These are phyloP conservation scores for Halictus quadricinctus DNA, from an alignment of 2,888 invertebrate genomes.

Conservation along the genomic window DNA sequence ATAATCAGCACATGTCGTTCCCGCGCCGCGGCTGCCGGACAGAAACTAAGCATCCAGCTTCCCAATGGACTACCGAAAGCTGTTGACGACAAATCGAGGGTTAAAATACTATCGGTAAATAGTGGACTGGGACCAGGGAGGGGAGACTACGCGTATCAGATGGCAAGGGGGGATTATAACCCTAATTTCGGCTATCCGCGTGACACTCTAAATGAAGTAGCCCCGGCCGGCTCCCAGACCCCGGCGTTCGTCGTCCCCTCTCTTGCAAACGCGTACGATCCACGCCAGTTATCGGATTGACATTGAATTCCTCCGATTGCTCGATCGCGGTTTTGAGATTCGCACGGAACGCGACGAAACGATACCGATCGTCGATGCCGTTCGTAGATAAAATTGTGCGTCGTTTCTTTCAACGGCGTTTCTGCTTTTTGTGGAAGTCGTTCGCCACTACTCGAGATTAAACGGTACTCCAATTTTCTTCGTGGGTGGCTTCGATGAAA, in stretches of 20 bases:
- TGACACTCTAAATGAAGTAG: conserved; percentile 70
- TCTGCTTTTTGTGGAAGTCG: too few relatives aligned
- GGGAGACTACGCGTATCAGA: conserved; percentile 74
- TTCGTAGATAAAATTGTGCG: not conserved
- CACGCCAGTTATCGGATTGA: conserved; percentile 11
- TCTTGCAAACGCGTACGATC: not conserved
- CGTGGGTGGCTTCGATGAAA: not conserved
- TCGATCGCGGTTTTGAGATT: not conserved
- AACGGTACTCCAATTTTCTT: not conserved
- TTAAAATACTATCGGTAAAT: conserved; percentile 82
- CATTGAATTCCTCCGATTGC: conserved; percentile 21
- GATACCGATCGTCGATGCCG: not conserved
- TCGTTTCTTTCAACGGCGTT: not conserved
- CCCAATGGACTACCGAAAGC: conserved; percentile 79
- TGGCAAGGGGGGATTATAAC: conserved; percentile 80
- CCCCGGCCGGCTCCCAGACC: conserved; percentile 43
- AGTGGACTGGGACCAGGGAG: conserved; percentile 69
- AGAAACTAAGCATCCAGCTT: conserved; percentile 61
- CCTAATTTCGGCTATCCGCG: conserved; percentile 80
- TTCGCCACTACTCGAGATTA: not conserved
- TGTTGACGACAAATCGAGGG: conserved; percentile 83
- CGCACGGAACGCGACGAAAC: not conserved
- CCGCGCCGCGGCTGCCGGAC: conserved; percentile 51
- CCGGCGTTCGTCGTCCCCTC: conserved; percentile 40
- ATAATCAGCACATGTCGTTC: conserved; percentile 67